These are phyloP conservation scores for Crotalus viridis DNA, from an alignment of 2,113 vertebrate species.

Conservation along the genomic window DNA sequence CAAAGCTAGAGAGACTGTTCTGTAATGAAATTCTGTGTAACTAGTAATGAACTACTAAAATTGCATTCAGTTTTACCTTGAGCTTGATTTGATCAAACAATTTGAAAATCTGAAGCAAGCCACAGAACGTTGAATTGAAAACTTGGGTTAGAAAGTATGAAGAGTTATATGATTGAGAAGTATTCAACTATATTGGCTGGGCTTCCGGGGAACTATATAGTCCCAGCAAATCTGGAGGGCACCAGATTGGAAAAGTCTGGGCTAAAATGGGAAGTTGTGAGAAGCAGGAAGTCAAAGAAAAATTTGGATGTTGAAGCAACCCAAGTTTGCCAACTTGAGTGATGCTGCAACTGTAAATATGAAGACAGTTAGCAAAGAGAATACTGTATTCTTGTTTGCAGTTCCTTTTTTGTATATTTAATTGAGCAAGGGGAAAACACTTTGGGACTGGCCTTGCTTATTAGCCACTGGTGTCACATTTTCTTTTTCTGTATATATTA, in stretches of 20 bases:
- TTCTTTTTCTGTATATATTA: constrained; percentile 10
- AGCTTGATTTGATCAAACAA: neutral
- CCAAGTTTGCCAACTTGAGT: neutral
- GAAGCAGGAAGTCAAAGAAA: neutral
- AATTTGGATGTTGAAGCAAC: neutral
- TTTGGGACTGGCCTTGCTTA: constrained; percentile 45
- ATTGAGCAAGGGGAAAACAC: constrained; percentile 40
- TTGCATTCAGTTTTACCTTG: neutral
- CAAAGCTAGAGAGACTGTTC: neutral
- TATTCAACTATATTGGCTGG: neutral
- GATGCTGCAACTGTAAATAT: neutral
- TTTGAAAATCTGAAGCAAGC: neutral
- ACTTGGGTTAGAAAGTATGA: neutral
- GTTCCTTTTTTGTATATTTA: neutral
- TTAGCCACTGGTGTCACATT: constrained; percentile 45
- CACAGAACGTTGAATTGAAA: neutral
- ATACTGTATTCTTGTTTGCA: constrained; percentile 23
- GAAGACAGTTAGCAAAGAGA: constrained; percentile 20
- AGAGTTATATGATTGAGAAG: neutral
- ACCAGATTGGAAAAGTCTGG: neutral
- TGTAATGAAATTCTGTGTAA: neutral
- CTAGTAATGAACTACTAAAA: neutral
- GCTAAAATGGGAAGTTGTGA: neutral
- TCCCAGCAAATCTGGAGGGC: neutral
- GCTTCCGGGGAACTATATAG: neutral